phyloP scores from a whole-genome alignment of 2,797 vertebrate species.

The Siniperca undulata region DNA sequence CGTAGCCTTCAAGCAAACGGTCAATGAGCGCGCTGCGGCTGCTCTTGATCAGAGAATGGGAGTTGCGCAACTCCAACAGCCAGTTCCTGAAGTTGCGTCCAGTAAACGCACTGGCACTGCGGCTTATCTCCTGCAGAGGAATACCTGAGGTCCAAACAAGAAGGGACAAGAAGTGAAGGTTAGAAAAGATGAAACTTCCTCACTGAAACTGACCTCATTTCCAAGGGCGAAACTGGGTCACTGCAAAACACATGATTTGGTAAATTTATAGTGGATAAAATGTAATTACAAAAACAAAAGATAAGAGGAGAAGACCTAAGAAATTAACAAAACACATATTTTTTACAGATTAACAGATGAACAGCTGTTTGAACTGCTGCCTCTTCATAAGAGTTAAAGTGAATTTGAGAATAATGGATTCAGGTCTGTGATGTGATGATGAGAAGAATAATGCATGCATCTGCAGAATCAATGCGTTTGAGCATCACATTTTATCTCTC shows the following conservation, averaged over 20 bases:
- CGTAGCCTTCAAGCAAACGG: constrained; percentile 93
- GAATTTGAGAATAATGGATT: not conserved
- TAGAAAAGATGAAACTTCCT: not conserved
- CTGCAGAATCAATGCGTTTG: not conserved
- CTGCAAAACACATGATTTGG: not conserved
- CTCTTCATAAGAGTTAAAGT: not conserved
- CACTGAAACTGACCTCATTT: not conserved
- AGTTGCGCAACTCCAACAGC: constrained; percentile 91
- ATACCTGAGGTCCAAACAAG: constrained; percentile 84
- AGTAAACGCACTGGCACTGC: constrained; percentile 88
- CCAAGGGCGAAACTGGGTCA: fast-evolving
- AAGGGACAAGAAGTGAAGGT: constrained; percentile 14
- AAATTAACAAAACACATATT: not conserved
- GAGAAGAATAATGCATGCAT: not conserved
- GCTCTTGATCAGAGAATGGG: constrained; percentile 90
- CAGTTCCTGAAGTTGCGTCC: constrained; percentile 93
- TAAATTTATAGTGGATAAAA: not conserved
- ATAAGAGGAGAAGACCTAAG: not conserved
- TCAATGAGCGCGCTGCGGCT: constrained; percentile 91
- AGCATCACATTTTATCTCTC: constrained; percentile 15
- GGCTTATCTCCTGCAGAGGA: constrained; percentile 87
- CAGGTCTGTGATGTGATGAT: not conserved
- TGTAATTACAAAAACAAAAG: not conserved
- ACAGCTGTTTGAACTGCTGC: not conserved
- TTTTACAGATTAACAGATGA: not conserved